These are phyloP conservation scores for Parnassius smintheus DNA, from an alignment of 2,888 invertebrate genomes.

Conservation along the genomic window DNA sequence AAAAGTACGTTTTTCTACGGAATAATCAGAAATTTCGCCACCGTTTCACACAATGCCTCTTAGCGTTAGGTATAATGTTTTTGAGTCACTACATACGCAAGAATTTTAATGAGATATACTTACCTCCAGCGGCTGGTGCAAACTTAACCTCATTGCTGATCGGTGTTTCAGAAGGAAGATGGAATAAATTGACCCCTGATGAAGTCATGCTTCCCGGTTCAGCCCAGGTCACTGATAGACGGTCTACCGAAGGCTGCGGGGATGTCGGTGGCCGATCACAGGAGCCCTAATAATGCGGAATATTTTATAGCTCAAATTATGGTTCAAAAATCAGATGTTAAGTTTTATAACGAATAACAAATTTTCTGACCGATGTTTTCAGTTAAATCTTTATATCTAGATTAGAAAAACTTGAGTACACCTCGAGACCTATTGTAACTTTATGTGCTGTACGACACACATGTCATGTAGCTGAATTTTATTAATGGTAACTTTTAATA, in stretches of 20 bases:
- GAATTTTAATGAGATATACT: conserved; percentile 1
- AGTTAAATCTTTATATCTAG: too few relatives aligned
- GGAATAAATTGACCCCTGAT: conserved; percentile 72
- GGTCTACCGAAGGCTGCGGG: conserved; percentile 86
- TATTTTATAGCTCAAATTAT: background rate
- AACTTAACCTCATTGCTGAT: conserved; percentile 71
- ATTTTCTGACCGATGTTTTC: too few relatives aligned
- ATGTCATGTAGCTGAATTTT: background rate
- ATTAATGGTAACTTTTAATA: conserved; percentile 30
- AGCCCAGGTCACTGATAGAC: conserved; percentile 87
- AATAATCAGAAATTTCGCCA: too few relatives aligned
- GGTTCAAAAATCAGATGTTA: too few relatives aligned
- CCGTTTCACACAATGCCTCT: too few relatives aligned
- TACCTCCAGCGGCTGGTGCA: conserved; percentile 53
- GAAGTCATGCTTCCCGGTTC: conserved; percentile 76
- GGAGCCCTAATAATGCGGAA: conserved; percentile 47
- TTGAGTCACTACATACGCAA: too few relatives aligned
- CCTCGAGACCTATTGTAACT: too few relatives aligned
- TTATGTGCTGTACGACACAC: background rate
- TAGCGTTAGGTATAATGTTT: too few relatives aligned
- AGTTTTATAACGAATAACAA: too few relatives aligned
- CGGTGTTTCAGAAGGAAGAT: conserved; percentile 64
- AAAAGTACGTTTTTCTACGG: too few relatives aligned
- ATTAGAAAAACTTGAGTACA: too few relatives aligned
- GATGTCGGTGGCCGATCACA: conserved; percentile 81